phyloP scores from a whole-genome alignment of 2,888 invertebrate species.

The Monoplex corrugatus region DNA sequence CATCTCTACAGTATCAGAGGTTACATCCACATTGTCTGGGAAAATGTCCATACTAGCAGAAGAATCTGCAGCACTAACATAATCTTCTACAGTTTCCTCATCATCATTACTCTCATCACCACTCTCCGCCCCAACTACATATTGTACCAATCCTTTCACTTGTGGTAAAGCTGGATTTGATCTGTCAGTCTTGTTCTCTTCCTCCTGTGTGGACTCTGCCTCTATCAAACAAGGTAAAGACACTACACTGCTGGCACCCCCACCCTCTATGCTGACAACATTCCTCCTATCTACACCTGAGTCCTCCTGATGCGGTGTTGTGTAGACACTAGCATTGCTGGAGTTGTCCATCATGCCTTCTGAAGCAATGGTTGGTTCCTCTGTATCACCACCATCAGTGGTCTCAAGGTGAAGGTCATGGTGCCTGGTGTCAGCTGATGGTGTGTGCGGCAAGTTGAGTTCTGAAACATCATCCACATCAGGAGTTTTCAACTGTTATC shows the following conservation, averaged over 20 bases:
- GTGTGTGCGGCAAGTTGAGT: not conserved
- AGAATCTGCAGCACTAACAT: not conserved
- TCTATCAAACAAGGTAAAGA: no score
- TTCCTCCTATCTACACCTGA: no score
- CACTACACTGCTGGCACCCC: not conserved
- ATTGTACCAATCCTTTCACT: not conserved
- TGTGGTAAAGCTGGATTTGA: no score
- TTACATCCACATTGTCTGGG: not conserved
- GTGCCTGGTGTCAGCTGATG: not conserved
- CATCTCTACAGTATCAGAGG: not conserved
- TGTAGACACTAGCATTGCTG: not conserved
- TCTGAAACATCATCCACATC: not conserved
- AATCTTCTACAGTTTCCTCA: not conserved
- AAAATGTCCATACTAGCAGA: no score
- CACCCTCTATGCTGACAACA: not conserved
- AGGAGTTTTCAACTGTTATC: no score
- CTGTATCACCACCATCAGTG: not conserved
- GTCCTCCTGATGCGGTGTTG: not conserved
- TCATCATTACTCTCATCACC: not conserved
- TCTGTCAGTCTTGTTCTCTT: no score
- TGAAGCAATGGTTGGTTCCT: not conserved
- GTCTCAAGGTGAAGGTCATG: not conserved
- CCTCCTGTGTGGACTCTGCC: no score
- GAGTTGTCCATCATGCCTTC: not conserved
- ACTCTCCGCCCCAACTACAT: not conserved